Conservation (phyloP, 2,113 vertebrate genomes). For the Lepidothrix coronata region DNA sequence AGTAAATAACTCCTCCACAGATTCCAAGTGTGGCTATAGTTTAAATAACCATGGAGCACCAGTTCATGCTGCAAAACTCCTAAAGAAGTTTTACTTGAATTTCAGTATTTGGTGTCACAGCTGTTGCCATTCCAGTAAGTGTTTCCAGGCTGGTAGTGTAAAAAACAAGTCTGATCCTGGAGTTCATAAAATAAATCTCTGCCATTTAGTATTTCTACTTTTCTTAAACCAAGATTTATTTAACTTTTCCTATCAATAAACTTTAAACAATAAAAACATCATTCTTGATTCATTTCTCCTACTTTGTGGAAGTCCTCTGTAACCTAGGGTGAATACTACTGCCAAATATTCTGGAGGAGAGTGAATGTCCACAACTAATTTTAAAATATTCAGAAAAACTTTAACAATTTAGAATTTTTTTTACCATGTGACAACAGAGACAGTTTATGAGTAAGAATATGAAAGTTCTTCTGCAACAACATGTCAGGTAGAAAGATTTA, state of each 20-base stretch:
- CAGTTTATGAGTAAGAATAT: neutral
- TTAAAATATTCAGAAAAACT: neutral
- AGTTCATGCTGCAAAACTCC: neutral
- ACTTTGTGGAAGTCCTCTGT: neutral
- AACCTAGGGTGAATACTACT: neutral
- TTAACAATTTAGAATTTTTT: neutral
- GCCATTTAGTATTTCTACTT: neutral
- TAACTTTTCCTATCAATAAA: neutral
- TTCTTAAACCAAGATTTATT: neutral
- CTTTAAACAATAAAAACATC: neutral
- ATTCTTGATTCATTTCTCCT: neutral
- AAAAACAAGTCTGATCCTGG: neutral
- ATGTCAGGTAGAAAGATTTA: neutral
- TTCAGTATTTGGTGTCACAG: neutral
- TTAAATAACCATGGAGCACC: neutral
- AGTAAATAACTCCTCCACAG: neutral
- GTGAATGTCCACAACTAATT: neutral
- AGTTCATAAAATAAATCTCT: neutral
- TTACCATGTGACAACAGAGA: neutral
- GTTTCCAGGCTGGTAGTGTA: neutral
- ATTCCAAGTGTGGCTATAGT: neutral
- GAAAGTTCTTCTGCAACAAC: neutral
- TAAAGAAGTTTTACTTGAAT: neutral
- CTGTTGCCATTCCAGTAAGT: neutral
- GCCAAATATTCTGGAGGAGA: neutral